A percentile compares a stretch with the other conserved stretches of the same genome.
phyloP scores from a whole-genome alignment of 2,113 vertebrate species.

The Chrysochloris asiatica region DNA sequence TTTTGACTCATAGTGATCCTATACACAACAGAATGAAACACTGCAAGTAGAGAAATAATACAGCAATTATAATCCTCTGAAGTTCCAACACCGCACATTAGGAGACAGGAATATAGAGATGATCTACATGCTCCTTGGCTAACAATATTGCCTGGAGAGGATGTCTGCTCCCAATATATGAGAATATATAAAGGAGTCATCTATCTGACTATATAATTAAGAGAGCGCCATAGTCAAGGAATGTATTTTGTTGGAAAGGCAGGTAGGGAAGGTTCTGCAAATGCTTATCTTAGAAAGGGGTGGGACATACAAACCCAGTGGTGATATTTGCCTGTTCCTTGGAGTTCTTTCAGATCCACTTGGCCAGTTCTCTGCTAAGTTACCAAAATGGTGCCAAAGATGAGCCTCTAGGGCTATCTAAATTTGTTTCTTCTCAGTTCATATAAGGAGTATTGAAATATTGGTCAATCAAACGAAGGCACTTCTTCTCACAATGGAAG shows the following conservation, averaged over 20 bases:
- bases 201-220: accelerated
- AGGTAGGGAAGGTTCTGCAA: not conserved
- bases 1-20: no score
- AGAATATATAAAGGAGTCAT: not conserved
- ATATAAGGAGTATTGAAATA: accelerated
- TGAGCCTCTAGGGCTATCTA: not conserved
- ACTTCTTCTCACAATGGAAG: not conserved
- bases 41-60: accelerated
- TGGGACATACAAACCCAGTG: not conserved
- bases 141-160: accelerated
- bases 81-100: accelerated
- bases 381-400: no score
- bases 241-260: no score
- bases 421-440: not conserved
- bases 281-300: not conserved
- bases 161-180: not conserved
- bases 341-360: no score
- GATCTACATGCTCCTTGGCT: accelerated
- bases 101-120: accelerated
- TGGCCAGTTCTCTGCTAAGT: not conserved
- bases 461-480: not conserved
- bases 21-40: no score
- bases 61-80: accelerated
- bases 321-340: accelerated
- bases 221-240: not conserved